Percentiles rank a stretch among this genome's conserved stretches.
These are phyloP conservation scores for Troides aeacus DNA, from an alignment of 2,888 invertebrate species.

Conservation along the genomic window DNA sequence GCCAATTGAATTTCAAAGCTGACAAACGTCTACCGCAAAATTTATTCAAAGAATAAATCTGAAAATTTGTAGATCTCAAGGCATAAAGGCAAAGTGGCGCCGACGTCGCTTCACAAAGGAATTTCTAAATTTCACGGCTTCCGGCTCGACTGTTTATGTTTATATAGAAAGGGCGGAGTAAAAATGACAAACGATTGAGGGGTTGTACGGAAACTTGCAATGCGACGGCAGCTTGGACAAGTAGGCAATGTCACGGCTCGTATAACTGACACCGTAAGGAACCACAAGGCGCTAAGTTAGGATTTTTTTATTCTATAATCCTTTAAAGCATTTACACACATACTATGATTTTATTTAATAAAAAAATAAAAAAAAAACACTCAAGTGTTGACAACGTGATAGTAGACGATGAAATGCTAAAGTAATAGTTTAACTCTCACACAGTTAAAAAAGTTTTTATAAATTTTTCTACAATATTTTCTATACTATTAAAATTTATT, in stretches of 20 bases:
- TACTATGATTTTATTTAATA: too few relatives aligned
- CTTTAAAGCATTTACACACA: too few relatives aligned
- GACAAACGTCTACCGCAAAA: conserved; percentile 76
- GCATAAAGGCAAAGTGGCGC: conserved; percentile 74
- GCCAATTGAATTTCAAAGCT: conserved; percentile 80
- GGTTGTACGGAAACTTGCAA: conserved; percentile 40
- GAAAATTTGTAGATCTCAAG: conserved; percentile 79
- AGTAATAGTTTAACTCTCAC: too few relatives aligned
- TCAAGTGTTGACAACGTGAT: too few relatives aligned
- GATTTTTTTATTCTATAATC: too few relatives aligned
- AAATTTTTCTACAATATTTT: too few relatives aligned
- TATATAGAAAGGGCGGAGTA: conserved; percentile 70
- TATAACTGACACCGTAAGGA: conserved; percentile 32
- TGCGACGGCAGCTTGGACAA: conserved; percentile 36
- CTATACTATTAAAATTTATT: too few relatives aligned
- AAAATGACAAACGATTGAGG: conserved; percentile 73
- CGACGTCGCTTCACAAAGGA: conserved; percentile 76
- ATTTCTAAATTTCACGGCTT: conserved; percentile 80
- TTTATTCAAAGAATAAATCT: conserved; percentile 81
- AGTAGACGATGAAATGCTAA: too few relatives aligned
- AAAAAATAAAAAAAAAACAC: too few relatives aligned
- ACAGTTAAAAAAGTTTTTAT: too few relatives aligned
- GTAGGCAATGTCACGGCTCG: conserved; percentile 47
- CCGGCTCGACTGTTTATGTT: conserved; percentile 76
- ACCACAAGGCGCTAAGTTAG: not conserved